Evolutionary conservation across 2,113 vertebrate genomes (phyloP).

Genomic region (Paradoxurus hermaphroditus): DNA sequence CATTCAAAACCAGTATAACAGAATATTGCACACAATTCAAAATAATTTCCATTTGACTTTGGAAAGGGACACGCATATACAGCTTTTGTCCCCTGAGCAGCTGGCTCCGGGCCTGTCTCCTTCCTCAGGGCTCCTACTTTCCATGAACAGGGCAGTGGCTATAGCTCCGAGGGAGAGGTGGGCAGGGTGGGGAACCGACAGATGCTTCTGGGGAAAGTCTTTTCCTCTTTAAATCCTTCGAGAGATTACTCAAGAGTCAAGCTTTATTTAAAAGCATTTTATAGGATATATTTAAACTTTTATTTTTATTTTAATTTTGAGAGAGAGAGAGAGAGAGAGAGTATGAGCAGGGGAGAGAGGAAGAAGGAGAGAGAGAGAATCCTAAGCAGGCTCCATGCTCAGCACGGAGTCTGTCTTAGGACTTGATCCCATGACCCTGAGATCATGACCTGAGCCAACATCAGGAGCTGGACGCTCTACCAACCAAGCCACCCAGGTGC

Average conservation of each 20-base stretch:
- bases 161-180: not conserved
- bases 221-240: not conserved
- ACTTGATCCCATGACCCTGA: not conserved
- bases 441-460: not conserved
- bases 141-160: rapidly evolving
- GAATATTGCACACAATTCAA: not conserved
- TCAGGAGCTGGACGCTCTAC: not conserved
- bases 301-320: not conserved
- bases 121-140: not conserved
- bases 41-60: not conserved
- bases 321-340: no score
- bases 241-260: not conserved
- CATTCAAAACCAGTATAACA: not conserved
- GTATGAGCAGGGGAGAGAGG: no score
- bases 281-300: not conserved
- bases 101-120: not conserved
- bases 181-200: not conserved
- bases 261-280: not conserved
- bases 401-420: not conserved
- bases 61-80: not conserved
- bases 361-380: not conserved
- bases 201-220: not conserved
- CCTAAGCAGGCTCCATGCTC: not conserved
- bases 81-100: not conserved
- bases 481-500: not conserved